These are phyloP conservation scores for Phymastichus coffea DNA, from an alignment of 1,140 invertebrate genomes.

Conservation along the genomic window DNA sequence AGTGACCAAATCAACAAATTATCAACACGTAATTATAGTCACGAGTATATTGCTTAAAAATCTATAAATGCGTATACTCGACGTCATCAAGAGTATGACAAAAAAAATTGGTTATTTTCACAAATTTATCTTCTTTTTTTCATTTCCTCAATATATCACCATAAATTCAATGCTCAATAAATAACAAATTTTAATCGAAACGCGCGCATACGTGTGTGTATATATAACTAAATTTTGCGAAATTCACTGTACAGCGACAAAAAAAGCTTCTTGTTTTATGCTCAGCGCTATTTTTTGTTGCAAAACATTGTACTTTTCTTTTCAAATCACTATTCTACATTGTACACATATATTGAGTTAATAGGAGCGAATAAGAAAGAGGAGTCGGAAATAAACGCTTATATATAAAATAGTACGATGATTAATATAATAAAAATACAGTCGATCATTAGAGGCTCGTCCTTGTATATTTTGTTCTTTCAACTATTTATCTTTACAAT, in stretches of 20 bases:
- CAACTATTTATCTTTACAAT: too few species aligned
- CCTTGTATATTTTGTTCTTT: slow-evolving; percentile 8
- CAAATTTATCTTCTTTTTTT: too few species aligned
- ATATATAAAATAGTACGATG: slow-evolving; percentile 9
- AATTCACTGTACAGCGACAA: slow-evolving; percentile 19
- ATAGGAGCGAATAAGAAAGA: not conserved
- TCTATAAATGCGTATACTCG: not conserved
- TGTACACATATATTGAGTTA: too few species aligned
- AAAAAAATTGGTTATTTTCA: too few species aligned
- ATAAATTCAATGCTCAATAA: slow-evolving; percentile 11
- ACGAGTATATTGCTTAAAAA: slow-evolving; percentile 25
- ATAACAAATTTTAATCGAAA: slow-evolving; percentile 1
- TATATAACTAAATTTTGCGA: slow-evolving; percentile 22
- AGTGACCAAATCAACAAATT: slow-evolving; percentile 8
- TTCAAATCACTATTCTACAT: slow-evolving; percentile 26
- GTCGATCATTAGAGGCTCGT: slow-evolving; percentile 14
- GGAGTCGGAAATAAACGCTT: not conserved
- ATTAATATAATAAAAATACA: slow-evolving; percentile 16
- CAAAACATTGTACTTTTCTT: too few species aligned
- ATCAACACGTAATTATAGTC: not conserved
- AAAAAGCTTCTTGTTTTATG: slow-evolving; percentile 10
- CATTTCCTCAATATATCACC: not conserved
- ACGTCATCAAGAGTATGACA: slow-evolving; percentile 9
- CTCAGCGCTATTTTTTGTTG: slow-evolving; percentile 16
- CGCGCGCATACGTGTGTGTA: not conserved